A percentile compares a stretch with the other conserved stretches of the same genome.
phyloP scores from a whole-genome alignment of 2,888 invertebrate genomes.

The Chrysolina oricalcia region DNA sequence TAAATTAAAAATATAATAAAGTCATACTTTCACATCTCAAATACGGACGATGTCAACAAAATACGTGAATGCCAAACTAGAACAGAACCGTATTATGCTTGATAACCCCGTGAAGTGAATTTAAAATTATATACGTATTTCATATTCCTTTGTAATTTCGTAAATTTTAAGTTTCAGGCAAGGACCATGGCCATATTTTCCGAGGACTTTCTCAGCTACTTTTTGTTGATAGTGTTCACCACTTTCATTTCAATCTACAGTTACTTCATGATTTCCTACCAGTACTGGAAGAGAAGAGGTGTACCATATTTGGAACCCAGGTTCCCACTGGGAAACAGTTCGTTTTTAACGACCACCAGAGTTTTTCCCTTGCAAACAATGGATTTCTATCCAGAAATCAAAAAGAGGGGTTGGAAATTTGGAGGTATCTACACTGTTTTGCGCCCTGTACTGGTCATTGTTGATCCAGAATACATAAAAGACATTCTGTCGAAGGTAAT shows the following conservation, averaged over 20 bases:
- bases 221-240: not conserved
- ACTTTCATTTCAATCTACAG: slow-evolving; percentile 11
- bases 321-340: slow-evolving; percentile 34
- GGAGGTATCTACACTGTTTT: slow-evolving; percentile 53
- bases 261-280: slow-evolving; percentile 31
- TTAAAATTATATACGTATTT: too few species aligned
- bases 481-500: slow-evolving; percentile 48
- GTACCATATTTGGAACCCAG: slow-evolving; percentile 29
- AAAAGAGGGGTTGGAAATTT: slow-evolving; percentile 50
- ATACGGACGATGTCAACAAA: too few species aligned
- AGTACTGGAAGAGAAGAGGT: slow-evolving; percentile 38
- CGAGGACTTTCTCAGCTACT: not conserved
- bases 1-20: too few species aligned
- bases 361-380: slow-evolving; percentile 47
- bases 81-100: too few species aligned
- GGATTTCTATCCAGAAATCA: slow-evolving; percentile 56
- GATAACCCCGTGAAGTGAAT: too few species aligned
- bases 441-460: slow-evolving; percentile 57
- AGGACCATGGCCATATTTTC: not conserved
- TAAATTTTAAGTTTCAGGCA: not conserved
- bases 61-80: too few species aligned
- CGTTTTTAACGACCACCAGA: not conserved
- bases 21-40: too few species aligned
- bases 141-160: not conserved
- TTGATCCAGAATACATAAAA: slow-evolving; percentile 61